These are phyloP conservation scores for Sebastes nivosus DNA, from an alignment of 2,797 vertebrate species.

Conservation along the genomic window DNA sequence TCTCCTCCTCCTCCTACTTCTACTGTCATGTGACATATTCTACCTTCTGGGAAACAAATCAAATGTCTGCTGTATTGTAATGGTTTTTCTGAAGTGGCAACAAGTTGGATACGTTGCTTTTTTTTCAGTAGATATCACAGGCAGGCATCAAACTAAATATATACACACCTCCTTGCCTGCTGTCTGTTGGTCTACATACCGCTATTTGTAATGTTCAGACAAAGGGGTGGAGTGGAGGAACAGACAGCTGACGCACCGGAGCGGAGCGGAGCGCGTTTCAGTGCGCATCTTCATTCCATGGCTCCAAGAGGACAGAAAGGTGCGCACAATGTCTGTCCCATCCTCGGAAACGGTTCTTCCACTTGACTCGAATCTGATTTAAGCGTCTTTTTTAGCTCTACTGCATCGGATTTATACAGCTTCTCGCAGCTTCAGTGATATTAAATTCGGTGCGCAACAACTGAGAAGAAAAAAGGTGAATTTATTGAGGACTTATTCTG, in stretches of 20 bases:
- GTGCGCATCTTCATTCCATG: constrained; percentile 71
- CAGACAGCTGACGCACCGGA: constrained; percentile 67
- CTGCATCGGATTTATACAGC: not conserved
- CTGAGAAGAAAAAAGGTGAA: constrained; percentile 1
- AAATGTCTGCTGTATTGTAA: not conserved
- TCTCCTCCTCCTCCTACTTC: accelerated
- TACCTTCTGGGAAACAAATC: not conserved
- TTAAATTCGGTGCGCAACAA: constrained; percentile 1
- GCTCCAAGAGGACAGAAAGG: constrained; percentile 56
- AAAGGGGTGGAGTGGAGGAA: constrained; percentile 17
- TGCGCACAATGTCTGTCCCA: constrained; percentile 38
- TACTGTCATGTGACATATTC: not conserved
- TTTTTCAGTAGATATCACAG: constrained; percentile 4
- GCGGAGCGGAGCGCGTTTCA: constrained; percentile 25
- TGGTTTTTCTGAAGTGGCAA: not conserved
- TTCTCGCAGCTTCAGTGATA: not conserved
- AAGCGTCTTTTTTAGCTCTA: not conserved
- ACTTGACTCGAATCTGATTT: not conserved
- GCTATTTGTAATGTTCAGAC: constrained; percentile 40
- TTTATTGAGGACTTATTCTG: not conserved
- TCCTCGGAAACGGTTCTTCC: constrained; percentile 13
- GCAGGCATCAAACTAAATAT: constrained; percentile 34
- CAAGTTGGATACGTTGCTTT: not conserved
- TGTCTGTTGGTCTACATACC: constrained; percentile 45
- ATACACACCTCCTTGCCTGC: constrained; percentile 27